Base-by-base conservation (phyloP, 2,888 invertebrate genomes). In the Hymenopus coronatus region DNA sequence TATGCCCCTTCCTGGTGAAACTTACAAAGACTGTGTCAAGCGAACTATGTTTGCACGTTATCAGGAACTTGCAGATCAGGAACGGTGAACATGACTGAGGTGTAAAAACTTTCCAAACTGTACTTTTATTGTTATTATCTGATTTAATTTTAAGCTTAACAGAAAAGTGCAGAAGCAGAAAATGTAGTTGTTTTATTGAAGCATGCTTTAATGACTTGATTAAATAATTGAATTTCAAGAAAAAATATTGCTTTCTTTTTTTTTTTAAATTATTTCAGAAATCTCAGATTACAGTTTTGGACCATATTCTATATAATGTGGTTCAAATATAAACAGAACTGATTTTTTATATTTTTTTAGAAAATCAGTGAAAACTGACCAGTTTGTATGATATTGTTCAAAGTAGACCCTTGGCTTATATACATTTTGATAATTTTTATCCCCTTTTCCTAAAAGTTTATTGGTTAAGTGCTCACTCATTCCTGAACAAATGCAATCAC, bases 41-140 rank as follows among this genome's bases (percentile, higher is more conserved):
- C 97, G 98, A 93, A 96, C 97, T 93, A 97, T 98, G 96, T 96
- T 97, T 92, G 97, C 97, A 0, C 95, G 98, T 92, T 98, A 97
- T 92, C 97, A 97, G 92, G 98, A 98, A 93, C 94, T 97, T 30
- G 95, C 96, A 2, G 96, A 96, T 30, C 91, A 91, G 87, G 90
- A 90, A 88, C 89, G 54, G 54, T 70, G 54, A 70, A 70, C 20
- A 25, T 70, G 54, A 20, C 25, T 70, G 54, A 70, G 6, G 3
- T 70, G 54, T 20, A 25, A 70, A 40, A 70, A 70, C 54, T 4
- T 54, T 54, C 1, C 15, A 54, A 1, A 3, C 54, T 54, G 33
- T 54, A 54, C 54, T 54, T 70, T 70, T 70, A 70, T 70, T 70
- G 54, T 70, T 70, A 70, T 20, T 46, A 20, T 70, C 54, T 70